Evolutionary conservation across 2,797 vertebrate species (phyloP).

Genomic region (Amazona ochrocephala): DNA sequence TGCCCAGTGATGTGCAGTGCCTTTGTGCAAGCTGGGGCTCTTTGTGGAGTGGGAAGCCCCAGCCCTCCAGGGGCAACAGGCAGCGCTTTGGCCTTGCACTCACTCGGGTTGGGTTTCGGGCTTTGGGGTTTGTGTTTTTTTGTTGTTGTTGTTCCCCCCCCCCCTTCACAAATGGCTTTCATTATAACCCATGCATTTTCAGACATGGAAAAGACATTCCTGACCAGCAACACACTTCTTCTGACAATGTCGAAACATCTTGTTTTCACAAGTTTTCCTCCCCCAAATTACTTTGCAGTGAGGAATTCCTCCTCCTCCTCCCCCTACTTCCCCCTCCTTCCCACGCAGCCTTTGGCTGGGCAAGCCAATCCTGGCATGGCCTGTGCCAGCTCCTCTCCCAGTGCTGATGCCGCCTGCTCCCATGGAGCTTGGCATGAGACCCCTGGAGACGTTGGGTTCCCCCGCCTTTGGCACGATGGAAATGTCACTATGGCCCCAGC

Average conservation of each 20-base stretch:
- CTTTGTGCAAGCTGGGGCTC: background rate
- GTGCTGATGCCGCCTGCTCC: background rate
- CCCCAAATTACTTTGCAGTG: slow-evolving; percentile 43
- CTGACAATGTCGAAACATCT: slow-evolving; percentile 60
- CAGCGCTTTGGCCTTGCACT: background rate
- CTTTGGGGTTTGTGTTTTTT: background rate
- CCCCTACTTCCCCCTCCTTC: slow-evolving; percentile 16
- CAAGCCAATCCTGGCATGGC: background rate
- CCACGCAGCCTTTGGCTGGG: background rate
- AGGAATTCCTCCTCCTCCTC: slow-evolving; percentile 25
- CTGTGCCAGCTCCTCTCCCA: background rate
- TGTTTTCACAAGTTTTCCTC: slow-evolving; percentile 70
- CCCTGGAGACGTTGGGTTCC: background rate
- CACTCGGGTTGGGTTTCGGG: background rate
- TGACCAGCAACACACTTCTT: slow-evolving; percentile 44
- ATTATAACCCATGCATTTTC: background rate
- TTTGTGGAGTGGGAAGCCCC: background rate
- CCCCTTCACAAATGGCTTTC: slow-evolving; percentile 40
- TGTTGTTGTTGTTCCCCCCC: no score
- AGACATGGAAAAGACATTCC: slow-evolving; percentile 66
- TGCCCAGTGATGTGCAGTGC: background rate
- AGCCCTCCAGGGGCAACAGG: background rate
- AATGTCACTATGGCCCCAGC: background rate
- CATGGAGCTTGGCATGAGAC: background rate
- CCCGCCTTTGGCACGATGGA: background rate